Evolutionary conservation across 2,888 invertebrate species (phyloP), one percentile per base, ranked within the genome.

Genomic region (Ditula angustiorana): DNA sequence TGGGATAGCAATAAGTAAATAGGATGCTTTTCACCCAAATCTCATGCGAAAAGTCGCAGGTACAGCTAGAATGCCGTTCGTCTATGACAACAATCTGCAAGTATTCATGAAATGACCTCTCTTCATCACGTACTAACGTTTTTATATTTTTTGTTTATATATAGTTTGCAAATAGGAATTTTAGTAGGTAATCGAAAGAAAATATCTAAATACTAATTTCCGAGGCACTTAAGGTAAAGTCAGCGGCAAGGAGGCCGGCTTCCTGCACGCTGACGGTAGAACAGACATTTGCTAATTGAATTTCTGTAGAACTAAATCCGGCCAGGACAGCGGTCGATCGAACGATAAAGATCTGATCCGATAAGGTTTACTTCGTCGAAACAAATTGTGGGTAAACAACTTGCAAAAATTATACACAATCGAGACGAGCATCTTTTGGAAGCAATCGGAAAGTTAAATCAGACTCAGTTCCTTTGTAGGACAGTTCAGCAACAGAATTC

Each of bases 201-300:
- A n/a, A 33, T n/a, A n/a, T 37, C 5, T 37, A 13, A 13, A 7
- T 41, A 19, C 3, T 10, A 10, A 41, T 19, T 41, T 19, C 10
- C 3, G 10, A 8, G 8, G 11, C 16, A 11, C 11, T 46, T 33
- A n/a, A 28, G 21, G 11, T 13, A 16, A 56, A 50, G 5, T 13
- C 21, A 23, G 47, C 41, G 26, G 19, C 24, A 53, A 30, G n/a
- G 24, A 46, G 4, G 11, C 49, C 28, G 37, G 41, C 24, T 57
- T 33, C 49, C 56, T 24, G 16, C 7, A 21, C 21, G 30, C 30
- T 50, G 50, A 52, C 46, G 33, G 41, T 58, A 44, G n/a, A n/a
- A 44, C 21, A 21, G 44, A 63, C 33, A 52, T 58, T 58, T 44
- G 33, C 57, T 52, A 63, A 63, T 58, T 52, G 33, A 52, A 52